These are phyloP conservation scores for Vultur gryphus DNA, from an alignment of 2,797 vertebrate genomes.

Conservation along the genomic window DNA sequence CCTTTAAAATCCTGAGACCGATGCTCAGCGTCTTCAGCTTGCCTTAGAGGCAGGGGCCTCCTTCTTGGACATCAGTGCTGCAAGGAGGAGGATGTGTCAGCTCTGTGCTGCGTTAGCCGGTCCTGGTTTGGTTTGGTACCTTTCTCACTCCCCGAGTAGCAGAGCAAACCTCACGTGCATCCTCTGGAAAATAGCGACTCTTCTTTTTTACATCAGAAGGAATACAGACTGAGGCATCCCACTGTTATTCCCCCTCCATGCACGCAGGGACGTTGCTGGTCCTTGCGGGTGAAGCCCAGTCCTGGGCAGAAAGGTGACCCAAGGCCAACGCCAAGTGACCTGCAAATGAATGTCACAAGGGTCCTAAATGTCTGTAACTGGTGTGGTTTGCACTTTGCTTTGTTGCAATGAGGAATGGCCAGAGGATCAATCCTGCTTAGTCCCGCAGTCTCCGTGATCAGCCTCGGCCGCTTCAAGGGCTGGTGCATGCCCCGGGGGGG, in stretches of 20 bases:
- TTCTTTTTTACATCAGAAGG: not conserved
- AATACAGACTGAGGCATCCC: not conserved
- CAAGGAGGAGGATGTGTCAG: not conserved
- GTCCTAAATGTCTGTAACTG: not conserved
- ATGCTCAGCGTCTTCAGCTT: not conserved
- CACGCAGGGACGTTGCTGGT: not conserved
- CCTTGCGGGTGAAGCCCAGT: not conserved
- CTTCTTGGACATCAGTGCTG: not conserved
- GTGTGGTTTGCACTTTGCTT: not conserved
- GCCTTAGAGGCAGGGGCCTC: not conserved
- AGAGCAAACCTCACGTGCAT: not conserved
- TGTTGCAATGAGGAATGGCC: not conserved
- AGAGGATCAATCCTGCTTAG: not conserved
- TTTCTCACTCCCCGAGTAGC: not conserved
- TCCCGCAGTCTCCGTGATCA: fast-evolving
- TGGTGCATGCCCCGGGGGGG: not conserved
- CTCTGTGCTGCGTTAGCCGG: fast-evolving
- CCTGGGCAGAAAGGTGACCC: not conserved
- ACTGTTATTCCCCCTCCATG: fast-evolving
- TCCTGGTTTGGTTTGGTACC: no score
- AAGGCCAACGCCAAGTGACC: not conserved
- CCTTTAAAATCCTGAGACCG: not conserved
- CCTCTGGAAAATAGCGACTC: not conserved
- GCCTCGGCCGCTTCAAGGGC: not conserved
- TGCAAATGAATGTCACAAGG: not conserved